A percentile compares a stretch with the other conserved stretches of the same genome.
These are phyloP conservation scores for Carterocephalus palaemon DNA, from an alignment of 2,888 invertebrate genomes.

Conservation along the genomic window DNA sequence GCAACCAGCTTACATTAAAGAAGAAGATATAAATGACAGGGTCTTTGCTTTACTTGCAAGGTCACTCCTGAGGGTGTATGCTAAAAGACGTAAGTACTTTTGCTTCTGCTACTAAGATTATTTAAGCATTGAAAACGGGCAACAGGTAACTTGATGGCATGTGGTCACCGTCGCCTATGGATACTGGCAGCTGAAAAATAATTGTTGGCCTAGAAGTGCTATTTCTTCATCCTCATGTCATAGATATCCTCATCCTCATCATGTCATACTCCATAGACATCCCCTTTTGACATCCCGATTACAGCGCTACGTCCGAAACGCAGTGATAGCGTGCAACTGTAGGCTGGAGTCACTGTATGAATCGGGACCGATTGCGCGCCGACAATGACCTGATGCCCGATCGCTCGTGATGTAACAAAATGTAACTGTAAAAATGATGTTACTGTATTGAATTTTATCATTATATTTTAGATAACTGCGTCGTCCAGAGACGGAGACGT, in stretches of 20 bases:
- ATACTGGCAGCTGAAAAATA: too few species aligned
- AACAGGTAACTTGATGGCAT: background rate
- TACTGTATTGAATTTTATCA: background rate
- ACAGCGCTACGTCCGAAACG: background rate
- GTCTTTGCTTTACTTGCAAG: constrained; percentile 78
- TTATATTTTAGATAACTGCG: constrained; percentile 64
- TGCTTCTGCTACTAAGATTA: background rate
- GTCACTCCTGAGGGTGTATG: constrained; percentile 81
- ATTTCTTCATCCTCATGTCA: background rate
- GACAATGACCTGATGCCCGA: background rate
- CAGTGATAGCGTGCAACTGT: background rate
- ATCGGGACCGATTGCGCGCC: background rate
- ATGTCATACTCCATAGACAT: background rate
- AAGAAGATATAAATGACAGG: constrained; percentile 70
- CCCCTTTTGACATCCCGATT: background rate
- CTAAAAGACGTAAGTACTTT: constrained; percentile 72
- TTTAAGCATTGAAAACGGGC: background rate
- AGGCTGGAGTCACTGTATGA: background rate
- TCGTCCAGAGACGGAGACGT: constrained; percentile 63
- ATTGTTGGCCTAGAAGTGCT: background rate
- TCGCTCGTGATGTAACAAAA: background rate
- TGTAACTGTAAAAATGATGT: background rate
- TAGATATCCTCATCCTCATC: background rate
- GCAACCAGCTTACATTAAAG: constrained; percentile 79
- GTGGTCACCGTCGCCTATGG: too few species aligned